These are phyloP conservation scores for Morpho helenor DNA, from an alignment of 2,888 invertebrate genomes.

Conservation along the genomic window DNA sequence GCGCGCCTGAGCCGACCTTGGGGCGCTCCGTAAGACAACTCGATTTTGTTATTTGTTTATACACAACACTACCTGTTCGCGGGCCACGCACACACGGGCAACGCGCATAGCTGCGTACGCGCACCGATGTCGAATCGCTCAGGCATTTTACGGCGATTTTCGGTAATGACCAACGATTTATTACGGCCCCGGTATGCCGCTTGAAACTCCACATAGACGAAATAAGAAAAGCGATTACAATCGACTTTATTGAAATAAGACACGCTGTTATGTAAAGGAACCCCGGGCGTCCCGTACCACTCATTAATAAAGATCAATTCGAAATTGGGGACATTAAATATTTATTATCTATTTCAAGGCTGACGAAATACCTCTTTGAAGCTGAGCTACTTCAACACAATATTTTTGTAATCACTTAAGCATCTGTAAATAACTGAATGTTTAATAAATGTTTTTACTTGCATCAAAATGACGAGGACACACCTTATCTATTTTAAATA, in stretches of 20 bases:
- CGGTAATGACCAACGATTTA: conserved; percentile 72
- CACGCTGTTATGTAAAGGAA: conserved; percentile 13
- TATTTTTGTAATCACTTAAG: too few species aligned
- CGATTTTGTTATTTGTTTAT: conserved; percentile 79
- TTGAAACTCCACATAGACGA: conserved; percentile 59
- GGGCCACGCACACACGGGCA: conserved; percentile 32
- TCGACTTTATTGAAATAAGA: conserved; percentile 52
- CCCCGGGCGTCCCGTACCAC: conserved; percentile 32
- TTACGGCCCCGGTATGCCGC: conserved; percentile 57
- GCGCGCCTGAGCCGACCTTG: conserved; percentile 58
- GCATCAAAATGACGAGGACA: too few species aligned
- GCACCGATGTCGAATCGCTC: conserved; percentile 60
- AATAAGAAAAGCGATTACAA: conserved; percentile 59
- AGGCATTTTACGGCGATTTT: conserved; percentile 73
- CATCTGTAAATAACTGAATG: too few species aligned
- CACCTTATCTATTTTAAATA: too few species aligned
- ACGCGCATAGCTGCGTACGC: conserved; percentile 19
- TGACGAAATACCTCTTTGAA: background rate
- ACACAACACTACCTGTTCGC: conserved; percentile 75
- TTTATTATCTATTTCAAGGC: background rate
- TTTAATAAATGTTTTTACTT: too few species aligned
- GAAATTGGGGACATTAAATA: conserved; percentile 43
- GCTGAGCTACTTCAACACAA: too few species aligned
- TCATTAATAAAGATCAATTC: conserved; percentile 44
- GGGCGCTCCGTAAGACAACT: conserved; percentile 72